Evolutionary conservation across 2,888 invertebrate species (phyloP), one percentile per base, ranked within the genome.

Genomic region (Dryococelus australis): DNA sequence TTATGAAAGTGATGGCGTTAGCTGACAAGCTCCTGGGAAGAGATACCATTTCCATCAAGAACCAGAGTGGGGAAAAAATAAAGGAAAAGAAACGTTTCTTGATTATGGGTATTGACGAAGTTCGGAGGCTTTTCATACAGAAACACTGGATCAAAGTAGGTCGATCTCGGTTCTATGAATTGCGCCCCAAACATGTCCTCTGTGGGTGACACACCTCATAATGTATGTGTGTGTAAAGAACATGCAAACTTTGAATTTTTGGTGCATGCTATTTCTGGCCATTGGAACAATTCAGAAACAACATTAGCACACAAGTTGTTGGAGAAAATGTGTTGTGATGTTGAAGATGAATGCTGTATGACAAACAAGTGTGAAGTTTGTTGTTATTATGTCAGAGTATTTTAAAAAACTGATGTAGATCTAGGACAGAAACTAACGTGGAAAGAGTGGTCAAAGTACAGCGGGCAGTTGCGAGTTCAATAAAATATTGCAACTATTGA

Each of bases 231-330:
- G 35, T 35, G 35, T 4, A 35, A 35, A 35, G 35, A 35, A 35
- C 35, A 35, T 35, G 35, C 35, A 35, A 47, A 5, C 78, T 65
- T 86, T 35, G 86, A 87, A 79, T 83, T 88, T 47, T 85, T 88
- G 84, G 43, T 87, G 86, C 53, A 89, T 53, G 85, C 86, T 43
- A 84, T 89, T 81, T 24, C 81, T 26, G 27, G 26, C 27, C 27
- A 51, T 84, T 51, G 80, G n/a, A 53, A 35, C 16, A 28, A 35
- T 80, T n/a, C 28, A 80, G 80, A 80, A 80, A 83, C 81, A 35
- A 16, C n/a, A 20, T 83, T 83, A 83, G 35, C 27, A 83, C 80
- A 84, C 27, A 87, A 43, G 35, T 53, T 35, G 26, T 81, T 83
- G 27, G n/a, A 47, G 84, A 81, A 53, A 47, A n/a, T 87, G 47